Percentiles rank a stretch among this genome's conserved stretches.
Evolutionary conservation across 23 tunicate species (phyloP).

Genomic region (Corella eumyota): DNA sequence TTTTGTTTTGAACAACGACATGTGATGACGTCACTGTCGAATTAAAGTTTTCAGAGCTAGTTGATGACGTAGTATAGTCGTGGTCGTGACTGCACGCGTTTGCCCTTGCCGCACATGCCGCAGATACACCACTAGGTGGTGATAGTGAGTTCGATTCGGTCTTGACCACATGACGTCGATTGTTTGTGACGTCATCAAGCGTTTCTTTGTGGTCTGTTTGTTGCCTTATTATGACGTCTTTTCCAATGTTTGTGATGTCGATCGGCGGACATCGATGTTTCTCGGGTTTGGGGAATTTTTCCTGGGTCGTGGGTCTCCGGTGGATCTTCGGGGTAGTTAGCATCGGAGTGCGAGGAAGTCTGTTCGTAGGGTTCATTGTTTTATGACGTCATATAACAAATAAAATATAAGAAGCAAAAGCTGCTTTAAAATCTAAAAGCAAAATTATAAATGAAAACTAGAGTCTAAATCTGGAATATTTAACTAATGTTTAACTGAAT

Average conservation of each 20-base stretch:
- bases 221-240: neutral
- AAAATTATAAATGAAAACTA: too few relatives aligned
- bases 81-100: conserved; percentile 90
- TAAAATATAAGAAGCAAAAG: too few relatives aligned
- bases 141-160: conserved; percentile 5
- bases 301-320: conserved; percentile 7
- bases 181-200: neutral
- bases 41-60: neutral
- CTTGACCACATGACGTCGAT: neutral
- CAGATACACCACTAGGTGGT: conserved; percentile 51
- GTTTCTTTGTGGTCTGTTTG: neutral
- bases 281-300: neutral
- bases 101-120: conserved; percentile 70
- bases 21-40: neutral
- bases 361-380: too few relatives aligned
- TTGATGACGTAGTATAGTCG: conserved; percentile 19
- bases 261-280: conserved; percentile 45
- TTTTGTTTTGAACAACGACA: neutral
- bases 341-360: too few relatives aligned
- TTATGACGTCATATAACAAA: too few relatives aligned
- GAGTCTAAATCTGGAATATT: too few relatives aligned
- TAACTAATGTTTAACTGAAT: too few relatives aligned
- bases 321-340: conserved; percentile 40
- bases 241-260: conserved; percentile 5
- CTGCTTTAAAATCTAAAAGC: too few relatives aligned